These are phyloP conservation scores for Theocolax elegans DNA, from an alignment of 1,140 invertebrate genomes.

Conservation along the genomic window DNA sequence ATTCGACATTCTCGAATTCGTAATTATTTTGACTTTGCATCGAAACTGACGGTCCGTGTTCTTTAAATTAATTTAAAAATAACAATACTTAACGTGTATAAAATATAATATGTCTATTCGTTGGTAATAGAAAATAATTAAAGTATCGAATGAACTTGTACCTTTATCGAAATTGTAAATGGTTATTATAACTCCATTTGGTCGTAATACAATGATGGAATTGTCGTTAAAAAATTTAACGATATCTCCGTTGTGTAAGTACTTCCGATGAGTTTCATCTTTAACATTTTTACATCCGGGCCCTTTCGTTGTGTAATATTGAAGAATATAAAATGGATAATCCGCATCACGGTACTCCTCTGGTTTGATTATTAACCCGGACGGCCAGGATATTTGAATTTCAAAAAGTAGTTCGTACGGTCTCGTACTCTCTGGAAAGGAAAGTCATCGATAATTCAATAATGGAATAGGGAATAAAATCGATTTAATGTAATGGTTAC, in stretches of 20 bases:
- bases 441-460: neutral
- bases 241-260: conserved; percentile 56
- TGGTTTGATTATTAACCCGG: conserved; percentile 67
- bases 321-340: conserved; percentile 66
- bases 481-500: too few relatives aligned
- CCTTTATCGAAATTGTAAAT: conserved; percentile 38
- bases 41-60: too few relatives aligned
- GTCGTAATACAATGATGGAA: conserved; percentile 50
- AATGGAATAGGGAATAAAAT: too few relatives aligned
- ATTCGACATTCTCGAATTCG: too few relatives aligned
- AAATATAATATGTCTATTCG: too few relatives aligned
- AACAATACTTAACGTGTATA: too few relatives aligned
- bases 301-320: conserved; percentile 57
- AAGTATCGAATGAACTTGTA: too few relatives aligned
- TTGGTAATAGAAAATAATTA: neutral
- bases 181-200: conserved; percentile 54
- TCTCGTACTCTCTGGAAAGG: neutral
- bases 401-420: conserved; percentile 42
- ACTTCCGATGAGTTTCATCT: conserved; percentile 53
- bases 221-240: conserved; percentile 51
- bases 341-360: conserved; percentile 58
- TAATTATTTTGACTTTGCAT: too few relatives aligned
- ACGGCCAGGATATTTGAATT: conserved; percentile 66
- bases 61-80: too few relatives aligned
- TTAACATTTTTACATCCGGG: conserved; percentile 18